A percentile compares a stretch with the other conserved stretches of the same genome.
Conservation (phyloP, 2,888 invertebrate genomes). For the Pyrgus malvae region DNA sequence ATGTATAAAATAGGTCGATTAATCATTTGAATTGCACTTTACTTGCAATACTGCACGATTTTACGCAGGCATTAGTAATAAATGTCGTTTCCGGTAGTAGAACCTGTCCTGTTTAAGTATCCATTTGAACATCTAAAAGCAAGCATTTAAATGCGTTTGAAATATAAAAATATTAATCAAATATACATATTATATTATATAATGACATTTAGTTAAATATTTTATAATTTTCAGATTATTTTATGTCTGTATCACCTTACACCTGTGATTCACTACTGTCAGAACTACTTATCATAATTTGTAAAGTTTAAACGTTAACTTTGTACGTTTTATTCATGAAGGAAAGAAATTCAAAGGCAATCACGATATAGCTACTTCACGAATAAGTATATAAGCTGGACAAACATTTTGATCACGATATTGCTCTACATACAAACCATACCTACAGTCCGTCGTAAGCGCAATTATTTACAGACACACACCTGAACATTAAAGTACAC, state of each 20-base stretch:
- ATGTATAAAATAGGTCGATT: background rate
- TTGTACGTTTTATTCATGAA: background rate
- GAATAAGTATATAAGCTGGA: background rate
- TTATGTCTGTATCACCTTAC: too few relatives aligned
- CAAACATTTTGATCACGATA: slow-evolving; percentile 20
- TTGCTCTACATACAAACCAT: background rate
- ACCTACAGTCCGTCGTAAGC: background rate
- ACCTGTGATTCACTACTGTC: background rate
- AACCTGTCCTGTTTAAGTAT: too few relatives aligned
- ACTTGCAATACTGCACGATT: too few relatives aligned
- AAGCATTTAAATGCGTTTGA: too few relatives aligned
- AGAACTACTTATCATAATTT: background rate
- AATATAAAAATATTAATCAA: too few relatives aligned
- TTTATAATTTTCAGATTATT: too few relatives aligned
- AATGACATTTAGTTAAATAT: too few relatives aligned
- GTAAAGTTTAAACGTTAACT: background rate
- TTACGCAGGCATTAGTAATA: too few relatives aligned
- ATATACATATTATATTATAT: too few relatives aligned
- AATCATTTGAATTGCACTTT: background rate
- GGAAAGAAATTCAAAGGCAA: background rate
- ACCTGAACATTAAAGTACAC: background rate
- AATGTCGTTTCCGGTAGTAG: too few relatives aligned
- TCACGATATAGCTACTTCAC: background rate
- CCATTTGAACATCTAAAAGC: too few relatives aligned
- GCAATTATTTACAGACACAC: slow-evolving; percentile 14